Percentiles rank a stretch among this genome's conserved stretches.
These are phyloP conservation scores for Acanthosepion pharaonis DNA, from an alignment of 2,888 invertebrate species.

Conservation along the genomic window DNA sequence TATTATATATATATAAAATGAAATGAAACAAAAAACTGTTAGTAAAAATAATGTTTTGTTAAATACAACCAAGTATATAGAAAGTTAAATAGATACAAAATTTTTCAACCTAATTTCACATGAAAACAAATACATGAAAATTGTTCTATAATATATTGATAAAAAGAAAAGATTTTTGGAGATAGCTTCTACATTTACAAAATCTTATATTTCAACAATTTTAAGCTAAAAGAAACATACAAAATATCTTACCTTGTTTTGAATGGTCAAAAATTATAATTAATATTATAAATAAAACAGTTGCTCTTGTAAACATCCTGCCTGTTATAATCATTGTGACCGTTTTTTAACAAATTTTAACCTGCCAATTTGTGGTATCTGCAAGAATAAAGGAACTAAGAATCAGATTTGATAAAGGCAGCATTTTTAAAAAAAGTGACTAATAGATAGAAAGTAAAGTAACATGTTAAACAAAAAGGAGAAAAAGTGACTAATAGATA, in stretches of 20 bases:
- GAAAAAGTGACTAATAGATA: not conserved
- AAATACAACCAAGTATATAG: too few species aligned
- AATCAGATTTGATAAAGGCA: not conserved
- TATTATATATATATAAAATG: too few species aligned
- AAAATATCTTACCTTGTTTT: not conserved
- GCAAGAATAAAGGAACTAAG: not conserved
- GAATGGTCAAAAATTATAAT: not conserved
- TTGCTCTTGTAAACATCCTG: constrained; percentile 4
- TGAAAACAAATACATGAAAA: too few species aligned
- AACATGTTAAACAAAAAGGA: not conserved
- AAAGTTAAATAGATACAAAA: too few species aligned
- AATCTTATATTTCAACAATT: not conserved
- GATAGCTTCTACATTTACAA: not conserved
- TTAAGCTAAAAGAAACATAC: not conserved
- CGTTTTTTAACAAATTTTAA: not conserved
- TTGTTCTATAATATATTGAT: not conserved
- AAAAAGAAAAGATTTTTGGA: not conserved
- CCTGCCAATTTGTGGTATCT: constrained; percentile 23
- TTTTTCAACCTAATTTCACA: too few species aligned
- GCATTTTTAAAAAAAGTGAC: not conserved
- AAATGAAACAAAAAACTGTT: too few species aligned
- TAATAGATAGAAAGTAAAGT: not conserved
- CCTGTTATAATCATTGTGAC: not conserved
- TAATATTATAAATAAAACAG: not conserved
- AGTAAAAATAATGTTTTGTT: too few species aligned